Evolutionary conservation across 1,140 invertebrate species (phyloP).

Genomic region (Drosophila arawakana): DNA sequence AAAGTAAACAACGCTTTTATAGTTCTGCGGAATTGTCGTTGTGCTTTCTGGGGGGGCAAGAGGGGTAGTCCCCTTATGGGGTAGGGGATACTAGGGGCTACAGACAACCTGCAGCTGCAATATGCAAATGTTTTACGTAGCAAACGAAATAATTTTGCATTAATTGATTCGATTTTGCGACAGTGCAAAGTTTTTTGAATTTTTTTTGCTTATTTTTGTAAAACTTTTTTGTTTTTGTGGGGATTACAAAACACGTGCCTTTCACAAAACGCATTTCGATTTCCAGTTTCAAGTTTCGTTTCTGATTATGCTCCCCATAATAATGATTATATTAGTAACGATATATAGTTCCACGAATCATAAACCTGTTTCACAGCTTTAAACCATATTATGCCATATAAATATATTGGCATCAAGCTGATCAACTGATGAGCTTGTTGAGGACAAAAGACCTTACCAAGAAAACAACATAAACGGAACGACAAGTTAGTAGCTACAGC

Average conservation of each 20-base stretch:
- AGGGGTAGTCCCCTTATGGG: not conserved
- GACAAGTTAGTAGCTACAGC: conserved; percentile 23
- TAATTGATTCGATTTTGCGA: conserved; percentile 62
- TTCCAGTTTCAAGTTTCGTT: conserved; percentile 23
- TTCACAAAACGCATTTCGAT: conserved; percentile 49
- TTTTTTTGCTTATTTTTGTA: not conserved
- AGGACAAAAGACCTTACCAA: conserved; percentile 29
- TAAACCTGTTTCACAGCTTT: conserved; percentile 65
- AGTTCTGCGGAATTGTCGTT: conserved; percentile 56
- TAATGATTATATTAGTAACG: not conserved
- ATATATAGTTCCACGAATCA: conserved; percentile 23
- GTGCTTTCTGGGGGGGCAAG: not conserved
- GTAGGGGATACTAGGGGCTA: not conserved
- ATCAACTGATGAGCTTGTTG: conserved; percentile 25
- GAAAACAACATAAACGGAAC: not conserved
- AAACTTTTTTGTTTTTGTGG: not conserved
- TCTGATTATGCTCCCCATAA: conserved; percentile 43
- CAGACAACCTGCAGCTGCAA: conserved; percentile 63
- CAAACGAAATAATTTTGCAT: conserved; percentile 68
- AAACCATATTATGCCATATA: not conserved
- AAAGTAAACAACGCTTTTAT: conserved; percentile 67
- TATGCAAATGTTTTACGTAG: conserved; percentile 77
- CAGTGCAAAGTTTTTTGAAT: conserved; percentile 62
- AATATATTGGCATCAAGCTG: not conserved
- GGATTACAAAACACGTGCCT: conserved; percentile 36